Conservation (phyloP, 2,113 vertebrate genomes). For the Rhabdornis inornatus region DNA sequence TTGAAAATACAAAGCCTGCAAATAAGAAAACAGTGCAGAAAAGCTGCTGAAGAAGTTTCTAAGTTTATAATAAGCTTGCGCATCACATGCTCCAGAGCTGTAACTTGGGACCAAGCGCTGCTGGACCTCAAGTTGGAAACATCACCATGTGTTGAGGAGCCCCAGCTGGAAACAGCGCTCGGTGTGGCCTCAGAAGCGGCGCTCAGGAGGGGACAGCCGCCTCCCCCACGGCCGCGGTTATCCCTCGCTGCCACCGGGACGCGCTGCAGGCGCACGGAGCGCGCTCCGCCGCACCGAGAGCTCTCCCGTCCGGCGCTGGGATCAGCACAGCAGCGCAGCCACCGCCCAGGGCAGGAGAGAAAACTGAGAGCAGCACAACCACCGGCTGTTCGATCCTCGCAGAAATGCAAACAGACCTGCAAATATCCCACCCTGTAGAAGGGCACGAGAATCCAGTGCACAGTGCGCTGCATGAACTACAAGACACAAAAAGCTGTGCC, state of each 20-base stretch:
- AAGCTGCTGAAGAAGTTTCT: not conserved
- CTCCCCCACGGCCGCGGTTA: accelerated
- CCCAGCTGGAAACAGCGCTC: not conserved
- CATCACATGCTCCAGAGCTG: not conserved
- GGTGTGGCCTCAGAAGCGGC: accelerated
- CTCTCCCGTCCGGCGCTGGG: no score
- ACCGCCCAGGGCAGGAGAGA: not conserved
- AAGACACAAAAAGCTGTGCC: not conserved
- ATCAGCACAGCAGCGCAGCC: no score
- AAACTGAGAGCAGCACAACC: not conserved
- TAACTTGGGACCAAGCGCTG: not conserved
- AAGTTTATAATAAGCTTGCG: not conserved
- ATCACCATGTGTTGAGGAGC: accelerated
- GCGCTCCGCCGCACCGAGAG: not conserved
- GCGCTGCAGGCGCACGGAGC: not conserved
- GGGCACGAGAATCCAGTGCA: not conserved
- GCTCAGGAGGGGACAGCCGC: accelerated
- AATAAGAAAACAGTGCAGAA: not conserved
- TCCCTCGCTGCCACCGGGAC: not conserved
- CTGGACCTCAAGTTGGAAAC: not conserved
- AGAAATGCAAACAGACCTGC: not conserved
- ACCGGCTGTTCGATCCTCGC: accelerated
- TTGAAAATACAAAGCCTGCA: not conserved
- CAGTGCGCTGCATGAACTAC: not conserved
- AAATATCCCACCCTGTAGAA: not conserved